These are phyloP conservation scores for Hippopotamus amphibius DNA, from an alignment of 2,113 vertebrate genomes.

Conservation along the genomic window DNA sequence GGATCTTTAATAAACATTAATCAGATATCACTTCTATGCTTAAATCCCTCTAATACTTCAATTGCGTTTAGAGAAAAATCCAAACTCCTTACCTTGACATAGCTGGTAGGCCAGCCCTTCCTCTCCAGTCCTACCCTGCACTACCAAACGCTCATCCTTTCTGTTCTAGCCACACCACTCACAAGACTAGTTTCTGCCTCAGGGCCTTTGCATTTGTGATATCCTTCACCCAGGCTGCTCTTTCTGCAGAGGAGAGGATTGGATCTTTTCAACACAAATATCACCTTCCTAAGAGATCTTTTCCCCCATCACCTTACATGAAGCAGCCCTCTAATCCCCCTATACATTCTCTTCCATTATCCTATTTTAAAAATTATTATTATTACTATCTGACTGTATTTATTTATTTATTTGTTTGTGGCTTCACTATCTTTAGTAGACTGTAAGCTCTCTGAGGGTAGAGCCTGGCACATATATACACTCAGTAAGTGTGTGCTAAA, in stretches of 20 bases:
- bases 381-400: not conserved
- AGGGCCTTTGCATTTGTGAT: not conserved
- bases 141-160: not conserved
- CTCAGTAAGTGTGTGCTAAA: not conserved
- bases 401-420: not conserved
- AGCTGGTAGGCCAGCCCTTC: not conserved
- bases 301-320: not conserved
- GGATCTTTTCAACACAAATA: not conserved
- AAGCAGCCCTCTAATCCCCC: not conserved
- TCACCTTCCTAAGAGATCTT: not conserved
- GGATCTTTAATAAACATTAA: slow-evolving; percentile 3
- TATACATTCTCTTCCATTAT: not conserved
- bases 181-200: not conserved
- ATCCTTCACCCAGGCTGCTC: not conserved
- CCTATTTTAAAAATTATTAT: not conserved
- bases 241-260: not conserved
- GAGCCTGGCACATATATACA: not conserved
- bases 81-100: not conserved
- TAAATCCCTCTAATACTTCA: not conserved
- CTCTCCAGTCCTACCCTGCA: not conserved
- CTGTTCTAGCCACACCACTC: not conserved
- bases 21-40: not conserved
- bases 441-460: not conserved
- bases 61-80: slow-evolving; percentile 2
- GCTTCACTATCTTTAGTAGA: not conserved